Base-by-base conservation (phyloP, 2,888 invertebrate species). In the Tuta absoluta region DNA sequence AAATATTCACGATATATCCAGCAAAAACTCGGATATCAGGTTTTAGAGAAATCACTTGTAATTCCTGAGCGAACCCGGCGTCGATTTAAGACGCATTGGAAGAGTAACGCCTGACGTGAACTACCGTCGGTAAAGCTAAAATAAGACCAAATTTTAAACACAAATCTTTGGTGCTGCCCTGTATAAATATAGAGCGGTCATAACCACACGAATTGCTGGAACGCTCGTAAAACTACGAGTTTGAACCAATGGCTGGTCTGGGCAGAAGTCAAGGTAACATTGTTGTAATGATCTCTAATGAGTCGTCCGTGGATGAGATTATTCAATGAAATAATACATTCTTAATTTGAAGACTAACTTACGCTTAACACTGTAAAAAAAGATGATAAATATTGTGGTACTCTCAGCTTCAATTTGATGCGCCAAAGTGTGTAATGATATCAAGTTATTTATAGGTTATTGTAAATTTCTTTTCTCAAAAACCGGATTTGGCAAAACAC, bases 121-220 rank as follows among this genome's bases (percentile, higher is more conserved):
- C 87, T 84, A 85, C 82, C 86, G 91, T 82, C 86, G 86, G 90
- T 89, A 90, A 90, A 92, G 91, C 92, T 92, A 92, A 91, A 92
- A 92, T 92, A 92, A 92, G 91, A 92, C 91, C 91, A 87, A 92
- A 92, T 90, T 91, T 91, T 91, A 92, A 89, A 91, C 91, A 92
- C 89, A 89, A 90, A 89, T 90, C 89, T 89, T 89, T 85, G 85
- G 84, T 85, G 83, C 83, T 76, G 84, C 77, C 71, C 68, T 67
- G 74, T 73, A 79, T 81, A 69, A 73, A 66, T 80, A 81, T 75
- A 81, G 88, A 87, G 90, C 69, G 78, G 89, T 70, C 81, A 75
- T 75, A 79, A 86, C 84, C 80, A 58, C 60, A 48, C 23, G 62
- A 38, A 58, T 63, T 62, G 59, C 63, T 63, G 58, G 51, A 64